A percentile compares a stretch with the other conserved stretches of the same genome.
These are phyloP conservation scores for Alloscopus bannaensis DNA, from an alignment of 2,888 invertebrate species.

Conservation along the genomic window DNA sequence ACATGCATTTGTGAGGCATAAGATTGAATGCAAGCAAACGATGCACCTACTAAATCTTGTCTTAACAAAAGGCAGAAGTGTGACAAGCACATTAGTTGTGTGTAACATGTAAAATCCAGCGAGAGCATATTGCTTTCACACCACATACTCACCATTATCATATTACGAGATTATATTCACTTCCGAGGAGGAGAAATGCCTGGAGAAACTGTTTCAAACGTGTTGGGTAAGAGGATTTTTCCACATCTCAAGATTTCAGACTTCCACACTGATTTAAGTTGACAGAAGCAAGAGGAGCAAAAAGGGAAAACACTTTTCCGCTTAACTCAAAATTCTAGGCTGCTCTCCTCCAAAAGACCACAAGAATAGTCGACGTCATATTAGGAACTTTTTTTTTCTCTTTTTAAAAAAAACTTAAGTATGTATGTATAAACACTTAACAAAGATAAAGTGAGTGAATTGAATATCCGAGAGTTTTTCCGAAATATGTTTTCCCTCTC, in stretches of 20 bases:
- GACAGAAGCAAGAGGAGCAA: conserved; percentile 3
- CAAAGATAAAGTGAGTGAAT: conserved; percentile 14
- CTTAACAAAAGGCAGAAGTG: not conserved
- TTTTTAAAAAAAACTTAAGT: too few relatives aligned
- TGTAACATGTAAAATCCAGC: conserved; percentile 3
- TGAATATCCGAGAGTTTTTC: conserved; percentile 16
- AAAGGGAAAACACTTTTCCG: too few relatives aligned
- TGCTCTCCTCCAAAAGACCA: too few relatives aligned
- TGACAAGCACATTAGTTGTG: conserved; percentile 4
- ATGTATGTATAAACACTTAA: too few relatives aligned
- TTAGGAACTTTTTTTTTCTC: too few relatives aligned
- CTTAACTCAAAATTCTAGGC: too few relatives aligned
- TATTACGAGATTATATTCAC: conserved; percentile 1
- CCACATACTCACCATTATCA: conserved; percentile 1
- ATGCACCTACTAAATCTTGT: not conserved
- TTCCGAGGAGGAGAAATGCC: conserved; percentile 1
- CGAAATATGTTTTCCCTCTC: conserved; percentile 2
- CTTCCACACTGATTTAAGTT: conserved; percentile 19
- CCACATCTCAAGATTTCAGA: conserved; percentile 9
- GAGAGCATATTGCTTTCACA: not conserved
- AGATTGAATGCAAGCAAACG: too few relatives aligned
- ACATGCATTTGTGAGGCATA: too few relatives aligned
- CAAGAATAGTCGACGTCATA: too few relatives aligned
- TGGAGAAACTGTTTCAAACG: not conserved
- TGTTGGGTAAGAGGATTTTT: conserved; percentile 13